These are phyloP conservation scores for Octopus sinensis DNA, from an alignment of 1,140 invertebrate genomes.

Conservation along the genomic window DNA sequence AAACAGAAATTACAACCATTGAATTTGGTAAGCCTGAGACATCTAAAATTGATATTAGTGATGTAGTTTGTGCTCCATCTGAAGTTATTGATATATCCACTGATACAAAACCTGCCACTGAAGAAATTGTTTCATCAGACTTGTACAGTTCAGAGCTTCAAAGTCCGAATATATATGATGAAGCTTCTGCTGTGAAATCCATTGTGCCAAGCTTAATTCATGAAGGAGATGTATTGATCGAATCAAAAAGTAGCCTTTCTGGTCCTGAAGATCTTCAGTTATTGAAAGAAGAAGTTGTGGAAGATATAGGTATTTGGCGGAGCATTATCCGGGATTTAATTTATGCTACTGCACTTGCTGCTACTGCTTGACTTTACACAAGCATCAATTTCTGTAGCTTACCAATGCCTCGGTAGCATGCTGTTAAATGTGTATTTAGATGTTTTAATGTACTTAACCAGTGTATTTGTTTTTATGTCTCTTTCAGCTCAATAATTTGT, in stretches of 20 bases:
- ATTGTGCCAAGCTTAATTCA: too few relatives aligned
- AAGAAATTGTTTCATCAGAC: too few relatives aligned
- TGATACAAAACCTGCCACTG: too few relatives aligned
- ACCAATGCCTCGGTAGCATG: slow-evolving; percentile 1
- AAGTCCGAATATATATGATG: too few relatives aligned
- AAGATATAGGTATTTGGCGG: neutral
- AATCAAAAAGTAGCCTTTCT: neutral
- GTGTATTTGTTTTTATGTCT: slow-evolving; percentile 4
- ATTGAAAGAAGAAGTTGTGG: neutral
- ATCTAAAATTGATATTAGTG: too few relatives aligned
- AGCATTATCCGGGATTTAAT: neutral
- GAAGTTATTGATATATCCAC: too few relatives aligned
- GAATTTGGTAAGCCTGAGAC: too few relatives aligned
- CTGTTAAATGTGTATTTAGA: neutral
- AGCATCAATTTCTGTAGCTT: neutral
- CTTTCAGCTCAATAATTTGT: neutral
- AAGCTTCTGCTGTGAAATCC: too few relatives aligned
- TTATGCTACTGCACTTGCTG: slow-evolving; percentile 9
- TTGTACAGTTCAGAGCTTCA: too few relatives aligned
- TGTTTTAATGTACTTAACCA: neutral
- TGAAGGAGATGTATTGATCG: neutral
- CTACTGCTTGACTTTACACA: neutral
- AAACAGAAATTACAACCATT: too few relatives aligned
- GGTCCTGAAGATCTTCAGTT: neutral
- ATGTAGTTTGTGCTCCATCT: too few relatives aligned